Conservation (phyloP, 2,888 invertebrate genomes). For the Phragmatobia fuliginosa region DNA sequence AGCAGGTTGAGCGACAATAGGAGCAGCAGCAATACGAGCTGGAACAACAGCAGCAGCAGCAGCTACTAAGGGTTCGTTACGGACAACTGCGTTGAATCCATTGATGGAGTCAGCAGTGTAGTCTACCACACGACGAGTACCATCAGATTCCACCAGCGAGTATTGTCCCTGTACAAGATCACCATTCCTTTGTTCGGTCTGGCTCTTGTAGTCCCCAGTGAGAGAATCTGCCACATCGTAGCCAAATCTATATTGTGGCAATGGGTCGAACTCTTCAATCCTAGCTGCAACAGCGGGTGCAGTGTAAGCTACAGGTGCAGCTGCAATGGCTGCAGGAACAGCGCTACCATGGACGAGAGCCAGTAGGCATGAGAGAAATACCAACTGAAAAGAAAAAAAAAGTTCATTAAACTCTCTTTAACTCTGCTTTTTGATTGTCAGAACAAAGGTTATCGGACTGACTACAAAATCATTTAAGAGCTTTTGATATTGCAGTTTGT, state of each 20-base stretch:
- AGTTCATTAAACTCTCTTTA: background rate
- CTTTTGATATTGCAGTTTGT: background rate
- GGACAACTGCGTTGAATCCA: slow-evolving; percentile 79
- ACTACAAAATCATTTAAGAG: background rate
- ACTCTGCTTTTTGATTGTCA: background rate
- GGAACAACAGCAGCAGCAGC: slow-evolving; percentile 69
- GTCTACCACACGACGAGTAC: slow-evolving; percentile 76
- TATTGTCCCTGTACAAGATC: slow-evolving; percentile 83
- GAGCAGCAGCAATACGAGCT: slow-evolving; percentile 44
- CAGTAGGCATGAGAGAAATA: slow-evolving; percentile 76
- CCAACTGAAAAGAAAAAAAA: slow-evolving; percentile 67
- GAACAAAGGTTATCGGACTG: background rate
- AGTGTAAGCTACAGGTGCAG: slow-evolving; percentile 66
- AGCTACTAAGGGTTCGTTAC: slow-evolving; percentile 73
- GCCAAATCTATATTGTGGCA: slow-evolving; percentile 86
- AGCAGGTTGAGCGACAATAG: slow-evolving; percentile 45
- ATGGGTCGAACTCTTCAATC: slow-evolving; percentile 83
- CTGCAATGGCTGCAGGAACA: slow-evolving; percentile 65
- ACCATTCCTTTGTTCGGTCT: slow-evolving; percentile 83
- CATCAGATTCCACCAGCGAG: slow-evolving; percentile 78
- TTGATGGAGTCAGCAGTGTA: slow-evolving; percentile 77
- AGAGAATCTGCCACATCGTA: slow-evolving; percentile 79
- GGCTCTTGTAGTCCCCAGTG: slow-evolving; percentile 81
- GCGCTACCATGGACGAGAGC: slow-evolving; percentile 73
- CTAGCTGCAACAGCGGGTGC: slow-evolving; percentile 69